These are phyloP conservation scores for Phaethornis superciliosus DNA, from an alignment of 2,113 vertebrate genomes.

Conservation along the genomic window DNA sequence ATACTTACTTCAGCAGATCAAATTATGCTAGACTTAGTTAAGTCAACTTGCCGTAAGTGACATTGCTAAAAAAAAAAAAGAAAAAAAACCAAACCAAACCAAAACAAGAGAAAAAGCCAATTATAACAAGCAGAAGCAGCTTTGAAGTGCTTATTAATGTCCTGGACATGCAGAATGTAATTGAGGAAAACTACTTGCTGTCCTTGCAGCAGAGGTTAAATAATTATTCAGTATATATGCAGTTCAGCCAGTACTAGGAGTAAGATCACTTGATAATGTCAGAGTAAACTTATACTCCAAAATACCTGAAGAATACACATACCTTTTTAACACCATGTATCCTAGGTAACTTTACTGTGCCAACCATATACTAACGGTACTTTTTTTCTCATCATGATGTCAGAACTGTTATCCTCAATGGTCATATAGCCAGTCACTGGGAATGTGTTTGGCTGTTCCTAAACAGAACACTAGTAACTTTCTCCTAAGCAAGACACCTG, in stretches of 20 bases:
- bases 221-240: background rate
- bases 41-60: background rate
- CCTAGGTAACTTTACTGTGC: background rate
- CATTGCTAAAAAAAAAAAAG: background rate
- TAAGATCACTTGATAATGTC: background rate
- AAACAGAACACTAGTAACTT: background rate
- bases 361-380: background rate
- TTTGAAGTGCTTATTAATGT: conserved; percentile 20
- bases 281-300: background rate
- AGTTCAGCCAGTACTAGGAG: background rate
- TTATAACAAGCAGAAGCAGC: background rate
- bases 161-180: background rate
- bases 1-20: background rate
- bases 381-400: background rate
- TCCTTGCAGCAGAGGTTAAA: background rate
- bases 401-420: background rate
- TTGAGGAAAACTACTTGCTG: background rate
- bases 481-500: background rate
- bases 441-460: background rate
- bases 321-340: background rate
- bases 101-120: background rate
- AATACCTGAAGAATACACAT: background rate
- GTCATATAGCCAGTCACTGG: background rate
- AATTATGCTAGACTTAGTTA: background rate
- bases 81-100: no score